Conservation (phyloP, 2,888 invertebrate genomes). For the Drosophila subsilvestris region DNA sequence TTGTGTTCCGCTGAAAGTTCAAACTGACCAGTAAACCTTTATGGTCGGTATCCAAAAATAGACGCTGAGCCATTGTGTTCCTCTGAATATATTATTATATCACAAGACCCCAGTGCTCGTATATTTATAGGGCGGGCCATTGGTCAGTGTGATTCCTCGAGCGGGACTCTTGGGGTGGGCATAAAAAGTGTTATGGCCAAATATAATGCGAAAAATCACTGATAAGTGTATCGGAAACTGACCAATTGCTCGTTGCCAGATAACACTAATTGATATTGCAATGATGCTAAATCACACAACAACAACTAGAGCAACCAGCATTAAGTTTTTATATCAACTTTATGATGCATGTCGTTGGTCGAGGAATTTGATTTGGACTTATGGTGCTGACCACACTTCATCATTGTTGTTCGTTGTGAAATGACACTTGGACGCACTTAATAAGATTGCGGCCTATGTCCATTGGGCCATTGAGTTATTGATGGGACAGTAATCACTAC, state of each 20-base stretch:
- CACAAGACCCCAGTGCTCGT: slow-evolving; percentile 5
- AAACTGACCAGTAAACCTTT: slow-evolving; percentile 9
- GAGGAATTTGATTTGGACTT: slow-evolving; percentile 37
- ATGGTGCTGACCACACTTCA: slow-evolving; percentile 32
- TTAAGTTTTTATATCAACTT: slow-evolving; percentile 10
- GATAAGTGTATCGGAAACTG: slow-evolving; percentile 60
- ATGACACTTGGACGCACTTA: slow-evolving; percentile 24
- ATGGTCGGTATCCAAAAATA: slow-evolving; percentile 50
- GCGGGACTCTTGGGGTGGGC: neutral
- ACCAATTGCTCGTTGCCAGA: slow-evolving; percentile 49
- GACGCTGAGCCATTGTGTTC: slow-evolving; percentile 35
- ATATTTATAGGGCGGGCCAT: slow-evolving; percentile 8
- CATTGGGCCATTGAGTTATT: slow-evolving; percentile 11
- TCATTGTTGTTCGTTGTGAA: slow-evolving; percentile 32
- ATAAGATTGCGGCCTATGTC: slow-evolving; percentile 32
- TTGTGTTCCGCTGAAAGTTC: slow-evolving; percentile 40
- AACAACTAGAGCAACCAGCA: neutral
- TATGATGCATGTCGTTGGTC: slow-evolving; percentile 2
- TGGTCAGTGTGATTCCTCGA: slow-evolving; percentile 38
- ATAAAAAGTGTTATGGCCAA: slow-evolving; percentile 38
- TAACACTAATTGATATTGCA: slow-evolving; percentile 51
- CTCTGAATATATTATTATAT: slow-evolving; percentile 33
- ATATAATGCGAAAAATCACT: slow-evolving; percentile 55
- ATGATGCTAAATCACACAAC: slow-evolving; percentile 43
- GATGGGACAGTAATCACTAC: slow-evolving; percentile 20